Evolutionary conservation across 2,888 invertebrate genomes (phyloP).

Genomic region (Pristionchus japonicus): DNA sequence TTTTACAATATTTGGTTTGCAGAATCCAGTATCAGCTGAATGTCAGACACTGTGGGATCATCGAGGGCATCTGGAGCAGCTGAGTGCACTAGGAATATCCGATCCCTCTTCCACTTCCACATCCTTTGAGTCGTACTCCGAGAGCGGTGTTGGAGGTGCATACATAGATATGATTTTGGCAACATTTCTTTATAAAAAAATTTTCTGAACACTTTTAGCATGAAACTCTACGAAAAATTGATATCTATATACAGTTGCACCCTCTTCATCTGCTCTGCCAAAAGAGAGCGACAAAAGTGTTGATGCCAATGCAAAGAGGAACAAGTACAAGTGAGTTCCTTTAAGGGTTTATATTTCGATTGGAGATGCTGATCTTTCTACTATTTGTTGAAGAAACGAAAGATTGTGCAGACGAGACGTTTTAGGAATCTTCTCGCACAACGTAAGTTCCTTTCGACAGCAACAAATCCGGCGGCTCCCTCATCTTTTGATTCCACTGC

Average conservation of each 20-base stretch:
- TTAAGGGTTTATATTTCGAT: not conserved
- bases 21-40: slow-evolving; percentile 30
- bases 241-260: not conserved
- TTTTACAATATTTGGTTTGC: no score
- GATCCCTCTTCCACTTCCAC: slow-evolving; percentile 63
- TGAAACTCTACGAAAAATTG: not conserved
- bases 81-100: slow-evolving; percentile 57
- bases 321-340: slow-evolving; percentile 57
- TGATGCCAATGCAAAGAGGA: slow-evolving; percentile 55
- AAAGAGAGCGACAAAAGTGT: slow-evolving; percentile 1
- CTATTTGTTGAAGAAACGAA: not conserved
- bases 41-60: slow-evolving; percentile 62
- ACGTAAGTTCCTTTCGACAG: slow-evolving; percentile 61
- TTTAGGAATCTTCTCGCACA: slow-evolving; percentile 54
- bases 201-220: not conserved
- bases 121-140: slow-evolving; percentile 62
- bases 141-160: slow-evolving; percentile 45
- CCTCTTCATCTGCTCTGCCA: not conserved
- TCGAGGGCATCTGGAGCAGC: slow-evolving; percentile 60
- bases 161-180: not conserved
- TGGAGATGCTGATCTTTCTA: not conserved
- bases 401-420: not conserved
- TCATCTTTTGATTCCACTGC: slow-evolving; percentile 59
- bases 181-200: not conserved
- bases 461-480: slow-evolving; percentile 57